phyloP scores from a whole-genome alignment of 2,113 vertebrate species.

The Megaleporinus macrocephalus region DNA sequence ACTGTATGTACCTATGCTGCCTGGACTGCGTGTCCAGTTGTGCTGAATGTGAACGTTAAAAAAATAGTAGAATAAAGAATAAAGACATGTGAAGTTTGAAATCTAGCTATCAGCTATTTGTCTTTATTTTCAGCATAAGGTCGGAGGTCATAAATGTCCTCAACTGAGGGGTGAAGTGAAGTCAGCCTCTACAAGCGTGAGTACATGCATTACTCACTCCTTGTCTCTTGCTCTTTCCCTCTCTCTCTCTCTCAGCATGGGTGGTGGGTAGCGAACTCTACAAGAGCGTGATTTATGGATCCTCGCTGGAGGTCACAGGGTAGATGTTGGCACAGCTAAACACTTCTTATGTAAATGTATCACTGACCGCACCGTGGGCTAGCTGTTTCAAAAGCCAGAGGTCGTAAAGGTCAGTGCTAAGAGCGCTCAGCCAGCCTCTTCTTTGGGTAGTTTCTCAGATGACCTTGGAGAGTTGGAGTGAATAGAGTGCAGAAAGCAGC shows the following conservation, averaged over 20 bases:
- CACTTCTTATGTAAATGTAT: conserved; percentile 40
- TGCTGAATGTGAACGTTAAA: neutral
- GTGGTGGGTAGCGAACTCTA: conserved; percentile 13
- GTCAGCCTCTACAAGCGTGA: neutral
- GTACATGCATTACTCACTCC: neutral
- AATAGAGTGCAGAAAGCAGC: conserved; percentile 20
- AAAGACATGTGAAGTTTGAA: neutral
- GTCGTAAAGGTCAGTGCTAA: conserved; percentile 20
- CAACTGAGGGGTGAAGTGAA: neutral
- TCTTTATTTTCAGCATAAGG: conserved; percentile 6
- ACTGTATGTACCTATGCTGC: neutral
- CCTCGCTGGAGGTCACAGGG: conserved; percentile 44
- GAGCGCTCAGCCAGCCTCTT: conserved; percentile 19
- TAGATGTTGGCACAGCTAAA: conserved; percentile 43
- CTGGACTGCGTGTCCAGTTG: neutral
- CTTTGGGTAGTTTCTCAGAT: conserved; percentile 19
- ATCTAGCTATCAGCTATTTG: neutral
- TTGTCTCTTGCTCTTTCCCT: conserved; percentile 15
- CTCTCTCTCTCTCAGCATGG: conserved; percentile 14
- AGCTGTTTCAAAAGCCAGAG: conserved; percentile 41
- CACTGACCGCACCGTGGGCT: conserved; percentile 18
- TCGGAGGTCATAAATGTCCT: conserved; percentile 20
- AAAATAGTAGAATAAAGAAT: neutral
- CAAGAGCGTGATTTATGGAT: conserved; percentile 44
- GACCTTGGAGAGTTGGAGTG: conserved; percentile 22